Base-by-base conservation (phyloP, 2,797 vertebrate species). In the Rhynchotus rufescens region DNA sequence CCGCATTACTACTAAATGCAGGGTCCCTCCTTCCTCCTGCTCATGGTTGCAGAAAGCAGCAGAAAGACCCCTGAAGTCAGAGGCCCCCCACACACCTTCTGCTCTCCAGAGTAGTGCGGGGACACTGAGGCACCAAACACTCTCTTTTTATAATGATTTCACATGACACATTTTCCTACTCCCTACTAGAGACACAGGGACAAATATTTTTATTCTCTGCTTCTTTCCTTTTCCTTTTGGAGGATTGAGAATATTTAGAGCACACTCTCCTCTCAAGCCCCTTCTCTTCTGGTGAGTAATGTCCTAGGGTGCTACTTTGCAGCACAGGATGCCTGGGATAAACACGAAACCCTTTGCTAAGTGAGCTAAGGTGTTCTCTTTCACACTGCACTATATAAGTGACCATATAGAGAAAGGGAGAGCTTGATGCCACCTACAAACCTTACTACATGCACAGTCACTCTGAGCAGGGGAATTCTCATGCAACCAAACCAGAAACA, bases 1-100 rank as follows among this genome's bases (percentile, higher is more conserved):
- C 30, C 1, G 16, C 21, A 42, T 26, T 51, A 64, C 34, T 42
- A 81, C 56, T 8, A 76, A 49, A 84, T 30, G 3, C 77, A 72
- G 91, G 71, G 59, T 15, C 60, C 16, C 16, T 21, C 40, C 72
- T 74, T 65, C 22, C 20, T 66, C 10, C 10, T 16, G 59, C 3
- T 34, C 19, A 30, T 0, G 0, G 23, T 6, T 38, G 19, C 32
- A 74, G 36, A 36, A 36, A 36, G 36, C 40, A 44, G 73, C 6
- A 9, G 45, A 73, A 86, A 59, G 30, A 3, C 12, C 12, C 61
- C 0, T 0, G 1, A 57, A 47, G 25, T 54, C 3, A 52, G 34
- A 38, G 5, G 3, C 26, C 4, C 26, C 79, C 23, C 23, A 20
- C 1, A 30, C 0, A 0, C 32, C 42, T 42, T 80, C 49, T 38